A percentile compares a stretch with the other conserved stretches of the same genome.
phyloP scores from a whole-genome alignment of 1,140 invertebrate genomes.

The Spodoptera litura region DNA sequence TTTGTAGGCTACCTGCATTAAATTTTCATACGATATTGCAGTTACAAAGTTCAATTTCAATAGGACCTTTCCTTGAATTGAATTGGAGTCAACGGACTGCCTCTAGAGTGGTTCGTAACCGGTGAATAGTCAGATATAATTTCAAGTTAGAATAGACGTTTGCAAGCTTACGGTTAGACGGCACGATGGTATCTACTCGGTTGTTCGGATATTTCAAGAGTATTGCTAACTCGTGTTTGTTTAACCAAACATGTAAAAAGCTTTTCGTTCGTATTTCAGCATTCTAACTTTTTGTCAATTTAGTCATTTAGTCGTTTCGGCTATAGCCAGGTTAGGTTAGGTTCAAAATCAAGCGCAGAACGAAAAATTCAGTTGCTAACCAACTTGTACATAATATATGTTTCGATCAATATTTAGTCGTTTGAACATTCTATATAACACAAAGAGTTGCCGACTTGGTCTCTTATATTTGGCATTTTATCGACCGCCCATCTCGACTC shows the following conservation, averaged over 20 bases:
- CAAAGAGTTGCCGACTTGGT: not conserved
- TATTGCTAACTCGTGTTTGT: too few relatives aligned
- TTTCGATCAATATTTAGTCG: not conserved
- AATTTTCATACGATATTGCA: slow-evolving; percentile 31
- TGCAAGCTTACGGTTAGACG: not conserved
- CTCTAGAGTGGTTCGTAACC: not conserved
- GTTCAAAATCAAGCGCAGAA: too few relatives aligned
- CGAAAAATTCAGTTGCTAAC: too few relatives aligned
- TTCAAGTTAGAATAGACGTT: not conserved
- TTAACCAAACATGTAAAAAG: too few relatives aligned
- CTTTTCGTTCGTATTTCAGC: too few relatives aligned
- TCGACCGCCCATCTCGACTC: not conserved
- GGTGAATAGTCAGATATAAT: slow-evolving; percentile 9
- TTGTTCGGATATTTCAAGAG: not conserved
- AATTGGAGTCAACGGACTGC: slow-evolving; percentile 1
- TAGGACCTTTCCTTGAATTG: slow-evolving; percentile 12
- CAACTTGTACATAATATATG: not conserved
- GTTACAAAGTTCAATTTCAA: slow-evolving; percentile 36
- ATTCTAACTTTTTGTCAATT: too few relatives aligned
- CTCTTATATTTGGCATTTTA: not conserved
- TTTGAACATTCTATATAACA: not conserved
- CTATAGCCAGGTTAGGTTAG: too few relatives aligned
- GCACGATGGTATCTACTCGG: not conserved
- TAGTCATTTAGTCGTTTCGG: too few relatives aligned
- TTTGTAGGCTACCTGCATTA: slow-evolving; percentile 9